phyloP scores from a whole-genome alignment of 2,113 vertebrate genomes.

The Tragelaphus scriptus region DNA sequence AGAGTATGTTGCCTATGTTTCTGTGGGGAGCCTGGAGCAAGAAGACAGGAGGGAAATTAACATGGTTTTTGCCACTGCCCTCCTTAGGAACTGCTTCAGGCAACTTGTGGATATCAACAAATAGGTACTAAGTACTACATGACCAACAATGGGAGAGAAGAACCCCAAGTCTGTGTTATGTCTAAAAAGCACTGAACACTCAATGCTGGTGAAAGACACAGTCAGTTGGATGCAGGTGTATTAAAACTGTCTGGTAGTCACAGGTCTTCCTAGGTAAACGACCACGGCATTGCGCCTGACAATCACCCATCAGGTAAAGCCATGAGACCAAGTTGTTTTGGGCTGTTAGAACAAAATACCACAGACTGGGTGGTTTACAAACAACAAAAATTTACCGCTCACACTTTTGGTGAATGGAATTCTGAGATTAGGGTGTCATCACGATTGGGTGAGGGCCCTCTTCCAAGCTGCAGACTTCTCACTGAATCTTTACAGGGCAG shows the following conservation, averaged over 20 bases:
- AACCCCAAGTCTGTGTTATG: neutral
- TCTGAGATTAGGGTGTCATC: neutral
- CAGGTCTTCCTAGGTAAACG: neutral
- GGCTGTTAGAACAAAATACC: too few species aligned
- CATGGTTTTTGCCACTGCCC: neutral
- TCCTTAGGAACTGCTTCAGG: neutral
- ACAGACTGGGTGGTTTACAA: neutral
- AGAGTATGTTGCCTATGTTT: accelerated
- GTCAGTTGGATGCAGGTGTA: neutral
- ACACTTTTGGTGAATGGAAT: neutral
- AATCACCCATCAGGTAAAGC: neutral
- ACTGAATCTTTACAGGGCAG: neutral
- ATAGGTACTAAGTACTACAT: neutral
- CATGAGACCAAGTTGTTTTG: neutral
- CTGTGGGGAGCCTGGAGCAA: neutral
- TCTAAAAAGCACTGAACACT: neutral
- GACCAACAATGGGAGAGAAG: neutral
- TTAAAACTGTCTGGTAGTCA: neutral
- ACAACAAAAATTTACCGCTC: neutral
- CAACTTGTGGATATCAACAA: neutral
- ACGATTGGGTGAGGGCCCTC: neutral
- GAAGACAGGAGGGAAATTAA: neutral
- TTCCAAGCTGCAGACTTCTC: neutral
- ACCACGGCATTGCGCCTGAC: neutral
- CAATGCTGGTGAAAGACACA: neutral